A percentile compares a stretch with the other conserved stretches of the same genome.
phyloP scores from a whole-genome alignment of 2,113 vertebrate genomes.

The Bos javanicus region DNA sequence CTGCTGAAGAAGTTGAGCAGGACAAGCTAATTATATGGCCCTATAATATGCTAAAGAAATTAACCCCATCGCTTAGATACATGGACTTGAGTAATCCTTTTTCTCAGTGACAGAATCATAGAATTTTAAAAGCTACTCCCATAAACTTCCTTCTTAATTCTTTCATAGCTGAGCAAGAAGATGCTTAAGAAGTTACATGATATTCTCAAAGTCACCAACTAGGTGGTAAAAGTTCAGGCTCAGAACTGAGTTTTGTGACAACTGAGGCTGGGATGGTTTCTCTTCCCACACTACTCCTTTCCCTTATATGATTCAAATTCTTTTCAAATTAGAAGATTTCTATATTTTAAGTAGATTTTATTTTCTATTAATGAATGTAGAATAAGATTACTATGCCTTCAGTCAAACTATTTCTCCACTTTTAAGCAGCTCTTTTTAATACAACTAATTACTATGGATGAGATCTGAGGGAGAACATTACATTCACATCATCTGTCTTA shows the following conservation, averaged over 20 bases:
- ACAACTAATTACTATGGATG: neutral
- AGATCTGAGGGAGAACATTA: neutral
- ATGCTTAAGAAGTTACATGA: neutral
- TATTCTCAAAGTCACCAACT: neutral
- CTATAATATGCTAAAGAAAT: neutral
- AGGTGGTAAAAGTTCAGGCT: neutral
- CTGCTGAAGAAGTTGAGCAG: neutral
- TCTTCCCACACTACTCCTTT: neutral
- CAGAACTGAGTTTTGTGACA: neutral
- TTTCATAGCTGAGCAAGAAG: neutral
- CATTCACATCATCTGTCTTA: neutral
- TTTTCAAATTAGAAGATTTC: constrained; percentile 4
- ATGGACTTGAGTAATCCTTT: neutral
- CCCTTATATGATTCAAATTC: neutral
- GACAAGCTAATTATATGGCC: neutral
- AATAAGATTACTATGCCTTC: neutral
- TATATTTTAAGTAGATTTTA: neutral
- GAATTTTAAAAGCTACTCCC: neutral
- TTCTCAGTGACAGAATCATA: neutral
- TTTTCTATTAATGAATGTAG: neutral
- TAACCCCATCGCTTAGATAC: neutral
- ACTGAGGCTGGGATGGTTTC: neutral
- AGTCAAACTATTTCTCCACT: neutral
- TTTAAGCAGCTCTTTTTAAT: neutral
- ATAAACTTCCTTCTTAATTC: accelerated